Evolutionary conservation across 2,888 invertebrate species (phyloP).

Genomic region (Rhagonycha lutea): DNA sequence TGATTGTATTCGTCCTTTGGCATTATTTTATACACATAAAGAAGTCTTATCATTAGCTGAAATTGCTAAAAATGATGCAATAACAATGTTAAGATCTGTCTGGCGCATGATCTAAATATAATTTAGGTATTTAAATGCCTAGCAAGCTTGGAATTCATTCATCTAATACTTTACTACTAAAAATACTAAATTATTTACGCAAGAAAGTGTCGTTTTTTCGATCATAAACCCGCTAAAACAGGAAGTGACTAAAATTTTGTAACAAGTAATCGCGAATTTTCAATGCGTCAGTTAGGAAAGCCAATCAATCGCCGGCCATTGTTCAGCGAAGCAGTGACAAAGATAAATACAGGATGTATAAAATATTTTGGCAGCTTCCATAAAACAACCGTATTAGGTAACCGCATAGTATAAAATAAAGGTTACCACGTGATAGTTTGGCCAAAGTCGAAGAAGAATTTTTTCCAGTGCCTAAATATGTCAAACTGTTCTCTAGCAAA

Average conservation of each 20-base stretch:
- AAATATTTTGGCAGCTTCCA: neutral
- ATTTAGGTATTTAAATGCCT: conserved; percentile 3
- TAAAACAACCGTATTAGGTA: neutral
- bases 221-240: neutral
- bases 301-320: neutral
- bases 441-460: neutral
- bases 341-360: neutral
- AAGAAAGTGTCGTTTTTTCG: neutral
- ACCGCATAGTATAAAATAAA: neutral
- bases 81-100: conserved; percentile 9
- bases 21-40: conserved; percentile 12
- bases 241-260: neutral
- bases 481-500: neutral
- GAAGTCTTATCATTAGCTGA: conserved; percentile 16
- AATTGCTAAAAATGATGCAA: conserved; percentile 30
- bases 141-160: conserved; percentile 16
- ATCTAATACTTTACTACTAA: conserved; percentile 3
- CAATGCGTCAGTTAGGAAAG: neutral
- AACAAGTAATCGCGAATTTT: neutral
- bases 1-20: conserved; percentile 34
- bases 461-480: neutral
- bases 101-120: conserved; percentile 14
- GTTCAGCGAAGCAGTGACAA: neutral
- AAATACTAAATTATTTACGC: neutral
- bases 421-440: neutral